Conservation (phyloP, 2,797 vertebrate species). For the Pitangus sulphuratus region DNA sequence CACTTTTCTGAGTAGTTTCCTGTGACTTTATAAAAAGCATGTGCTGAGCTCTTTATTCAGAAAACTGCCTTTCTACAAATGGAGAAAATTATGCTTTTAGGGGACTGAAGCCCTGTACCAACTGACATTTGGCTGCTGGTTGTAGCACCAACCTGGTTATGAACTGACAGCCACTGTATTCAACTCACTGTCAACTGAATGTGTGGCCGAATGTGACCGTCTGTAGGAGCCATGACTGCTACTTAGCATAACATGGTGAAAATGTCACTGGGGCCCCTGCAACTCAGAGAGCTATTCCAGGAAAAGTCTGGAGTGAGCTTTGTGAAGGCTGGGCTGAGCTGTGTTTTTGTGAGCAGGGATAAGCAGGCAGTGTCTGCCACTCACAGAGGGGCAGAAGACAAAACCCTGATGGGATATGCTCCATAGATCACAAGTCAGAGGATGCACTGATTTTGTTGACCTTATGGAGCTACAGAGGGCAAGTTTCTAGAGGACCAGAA, state of each 20-base stretch:
- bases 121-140: neutral
- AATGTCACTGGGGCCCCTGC: neutral
- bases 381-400: neutral
- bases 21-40: neutral
- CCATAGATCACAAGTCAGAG: neutral
- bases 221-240: neutral
- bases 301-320: neutral
- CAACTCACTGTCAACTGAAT: neutral
- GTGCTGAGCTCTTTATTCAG: neutral
- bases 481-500: neutral
- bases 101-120: neutral
- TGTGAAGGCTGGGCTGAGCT: neutral
- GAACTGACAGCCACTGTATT: neutral
- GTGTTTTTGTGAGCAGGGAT: neutral
- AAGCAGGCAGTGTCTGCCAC: neutral
- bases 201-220: rapidly evolving
- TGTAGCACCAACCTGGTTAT: neutral
- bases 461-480: rapidly evolving
- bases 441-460: neutral
- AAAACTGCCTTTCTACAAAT: neutral
- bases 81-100: neutral
- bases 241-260: neutral
- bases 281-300: neutral
- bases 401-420: neutral
- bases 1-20: neutral